Evolutionary conservation across 2,113 vertebrate genomes (phyloP).

Genomic region (Sakesphorus luctuosus): DNA sequence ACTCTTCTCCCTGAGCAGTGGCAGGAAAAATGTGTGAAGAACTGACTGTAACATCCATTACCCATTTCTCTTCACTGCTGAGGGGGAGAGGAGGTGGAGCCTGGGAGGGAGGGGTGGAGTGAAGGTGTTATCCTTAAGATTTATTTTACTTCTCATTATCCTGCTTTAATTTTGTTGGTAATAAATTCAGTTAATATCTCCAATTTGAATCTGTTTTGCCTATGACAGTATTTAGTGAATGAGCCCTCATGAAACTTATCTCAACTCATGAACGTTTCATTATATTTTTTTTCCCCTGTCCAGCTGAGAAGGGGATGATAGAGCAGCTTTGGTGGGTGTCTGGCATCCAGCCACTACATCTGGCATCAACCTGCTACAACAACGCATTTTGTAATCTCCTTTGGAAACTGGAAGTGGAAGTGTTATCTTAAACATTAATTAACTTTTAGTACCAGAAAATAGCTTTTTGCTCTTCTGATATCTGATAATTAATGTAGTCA

Average conservation of each 20-base stretch:
- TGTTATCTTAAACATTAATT: background rate
- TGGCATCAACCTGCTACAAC: no score
- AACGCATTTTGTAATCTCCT: background rate
- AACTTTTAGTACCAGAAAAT: background rate
- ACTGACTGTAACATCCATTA: background rate
- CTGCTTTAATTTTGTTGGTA: background rate
- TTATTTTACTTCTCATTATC: background rate
- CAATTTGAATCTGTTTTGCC: background rate
- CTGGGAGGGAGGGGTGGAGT: background rate
- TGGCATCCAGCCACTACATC: background rate
- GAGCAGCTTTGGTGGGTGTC: background rate
- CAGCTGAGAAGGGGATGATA: background rate
- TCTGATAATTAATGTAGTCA: constrained; percentile 40
- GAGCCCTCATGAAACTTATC: background rate
- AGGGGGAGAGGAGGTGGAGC: background rate
- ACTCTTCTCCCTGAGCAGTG: background rate
- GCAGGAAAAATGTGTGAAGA: background rate
- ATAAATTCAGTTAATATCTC: background rate
- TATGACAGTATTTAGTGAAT: background rate
- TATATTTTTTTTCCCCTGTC: background rate
- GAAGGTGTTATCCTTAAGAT: background rate
- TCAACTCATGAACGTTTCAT: background rate
- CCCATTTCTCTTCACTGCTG: background rate
- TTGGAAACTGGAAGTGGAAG: background rate
- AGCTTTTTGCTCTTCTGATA: constrained; percentile 28